phyloP scores from a whole-genome alignment of 1,140 invertebrate species.

The Ridgeia piscesae region DNA sequence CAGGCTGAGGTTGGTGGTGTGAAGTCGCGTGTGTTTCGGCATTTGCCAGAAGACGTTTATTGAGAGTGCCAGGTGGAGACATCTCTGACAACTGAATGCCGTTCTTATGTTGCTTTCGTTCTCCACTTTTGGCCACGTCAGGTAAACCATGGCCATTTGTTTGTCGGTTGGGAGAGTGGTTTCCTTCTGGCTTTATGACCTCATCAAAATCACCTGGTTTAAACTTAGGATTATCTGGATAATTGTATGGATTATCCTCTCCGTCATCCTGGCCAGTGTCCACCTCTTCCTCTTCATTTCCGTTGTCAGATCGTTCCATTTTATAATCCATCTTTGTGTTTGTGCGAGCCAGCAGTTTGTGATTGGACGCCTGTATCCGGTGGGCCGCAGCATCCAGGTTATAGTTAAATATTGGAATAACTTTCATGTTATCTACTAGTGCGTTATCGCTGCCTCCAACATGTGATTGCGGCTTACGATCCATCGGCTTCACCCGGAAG shows the following conservation, averaged over 20 bases:
- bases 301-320: not conserved
- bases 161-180: not conserved
- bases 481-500: not conserved
- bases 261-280: not conserved
- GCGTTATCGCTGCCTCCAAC: not conserved
- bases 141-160: not conserved
- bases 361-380: not conserved
- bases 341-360: not conserved
- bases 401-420: not conserved
- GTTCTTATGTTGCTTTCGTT: not conserved
- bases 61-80: not conserved
- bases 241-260: not conserved
- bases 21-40: not conserved
- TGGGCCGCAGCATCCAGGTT: not conserved
- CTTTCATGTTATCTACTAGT: not conserved
- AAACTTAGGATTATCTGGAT: not conserved
- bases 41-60: not conserved
- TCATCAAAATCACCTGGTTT: not conserved
- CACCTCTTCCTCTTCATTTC: not conserved
- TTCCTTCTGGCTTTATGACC: not conserved
- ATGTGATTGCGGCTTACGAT: not conserved
- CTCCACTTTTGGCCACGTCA: not conserved
- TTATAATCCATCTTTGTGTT: conserved; percentile 6
- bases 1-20: not conserved
- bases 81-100: not conserved